Conservation (phyloP, 2,113 vertebrate species). For the Hemichromis elongatus region DNA sequence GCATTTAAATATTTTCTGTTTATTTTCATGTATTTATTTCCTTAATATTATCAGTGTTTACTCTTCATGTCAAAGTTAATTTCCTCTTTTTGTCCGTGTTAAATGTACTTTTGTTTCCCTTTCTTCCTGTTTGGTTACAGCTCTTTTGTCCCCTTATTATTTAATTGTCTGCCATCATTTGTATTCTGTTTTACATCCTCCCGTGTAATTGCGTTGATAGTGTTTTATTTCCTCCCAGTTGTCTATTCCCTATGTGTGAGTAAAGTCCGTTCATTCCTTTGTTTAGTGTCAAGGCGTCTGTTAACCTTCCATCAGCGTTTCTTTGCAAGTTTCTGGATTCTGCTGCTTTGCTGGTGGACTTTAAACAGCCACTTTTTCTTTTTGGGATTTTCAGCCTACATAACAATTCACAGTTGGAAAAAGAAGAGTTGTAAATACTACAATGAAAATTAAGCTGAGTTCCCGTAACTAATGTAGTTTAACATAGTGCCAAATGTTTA, state of each 20-base stretch:
- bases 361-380: too few relatives aligned
- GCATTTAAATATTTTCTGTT: not conserved
- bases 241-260: not conserved
- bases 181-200: not conserved
- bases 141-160: not conserved
- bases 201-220: not conserved
- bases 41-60: not conserved
- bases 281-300: not conserved
- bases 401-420: not conserved
- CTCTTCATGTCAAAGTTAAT: accelerated
- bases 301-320: not conserved
- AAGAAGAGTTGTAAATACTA: not conserved
- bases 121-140: not conserved
- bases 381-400: too few relatives aligned
- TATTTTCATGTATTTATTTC: not conserved
- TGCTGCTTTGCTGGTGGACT: accelerated
- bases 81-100: not conserved
- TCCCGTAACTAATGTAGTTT: not conserved
- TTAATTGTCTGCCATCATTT: not conserved
- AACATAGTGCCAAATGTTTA: not conserved
- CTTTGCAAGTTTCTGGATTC: not conserved
- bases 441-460: not conserved
- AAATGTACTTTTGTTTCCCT: not conserved
- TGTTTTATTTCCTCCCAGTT: not conserved
- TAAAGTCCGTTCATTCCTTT: not conserved